Evolutionary conservation across 2,888 invertebrate genomes (phyloP).

Genomic region (Cinara cedri): DNA sequence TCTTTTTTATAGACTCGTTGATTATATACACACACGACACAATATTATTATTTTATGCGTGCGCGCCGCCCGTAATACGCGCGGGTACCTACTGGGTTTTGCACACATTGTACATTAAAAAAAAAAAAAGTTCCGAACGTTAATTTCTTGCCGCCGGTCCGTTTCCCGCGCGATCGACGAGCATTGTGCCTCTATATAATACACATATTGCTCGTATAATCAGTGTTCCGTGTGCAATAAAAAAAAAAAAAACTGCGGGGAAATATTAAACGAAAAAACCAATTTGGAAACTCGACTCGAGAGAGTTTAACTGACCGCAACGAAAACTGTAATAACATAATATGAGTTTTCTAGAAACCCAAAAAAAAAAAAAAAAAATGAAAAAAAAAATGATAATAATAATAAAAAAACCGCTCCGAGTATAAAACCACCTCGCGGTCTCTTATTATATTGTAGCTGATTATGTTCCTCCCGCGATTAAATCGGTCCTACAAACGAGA

Average conservation of each 20-base stretch:
- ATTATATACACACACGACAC: too few relatives aligned
- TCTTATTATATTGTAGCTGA: too few relatives aligned
- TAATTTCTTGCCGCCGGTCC: constrained; percentile 35
- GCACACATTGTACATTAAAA: too few relatives aligned
- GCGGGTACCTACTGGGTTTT: too few relatives aligned
- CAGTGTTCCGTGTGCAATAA: not conserved
- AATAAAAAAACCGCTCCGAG: too few relatives aligned
- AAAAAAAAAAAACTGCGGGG: not conserved
- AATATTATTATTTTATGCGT: too few relatives aligned
- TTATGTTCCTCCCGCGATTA: too few relatives aligned
- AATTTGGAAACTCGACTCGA: constrained; percentile 24
- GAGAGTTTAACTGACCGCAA: constrained; percentile 35
- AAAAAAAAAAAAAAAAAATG: constrained; percentile 6
- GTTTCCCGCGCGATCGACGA: not conserved
- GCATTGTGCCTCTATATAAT: not conserved
- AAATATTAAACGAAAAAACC: not conserved
- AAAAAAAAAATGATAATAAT: too few relatives aligned
- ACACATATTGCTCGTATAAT: not conserved
- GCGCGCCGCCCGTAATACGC: too few relatives aligned
- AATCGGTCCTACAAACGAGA: too few relatives aligned
- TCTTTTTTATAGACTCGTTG: too few relatives aligned
- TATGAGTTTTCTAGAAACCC: not conserved
- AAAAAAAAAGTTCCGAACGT: constrained; percentile 33
- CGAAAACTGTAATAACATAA: not conserved
- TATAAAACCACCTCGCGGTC: too few relatives aligned